phyloP scores from a whole-genome alignment of 1,140 invertebrate genomes.

The Ostrea denselamellosa region DNA sequence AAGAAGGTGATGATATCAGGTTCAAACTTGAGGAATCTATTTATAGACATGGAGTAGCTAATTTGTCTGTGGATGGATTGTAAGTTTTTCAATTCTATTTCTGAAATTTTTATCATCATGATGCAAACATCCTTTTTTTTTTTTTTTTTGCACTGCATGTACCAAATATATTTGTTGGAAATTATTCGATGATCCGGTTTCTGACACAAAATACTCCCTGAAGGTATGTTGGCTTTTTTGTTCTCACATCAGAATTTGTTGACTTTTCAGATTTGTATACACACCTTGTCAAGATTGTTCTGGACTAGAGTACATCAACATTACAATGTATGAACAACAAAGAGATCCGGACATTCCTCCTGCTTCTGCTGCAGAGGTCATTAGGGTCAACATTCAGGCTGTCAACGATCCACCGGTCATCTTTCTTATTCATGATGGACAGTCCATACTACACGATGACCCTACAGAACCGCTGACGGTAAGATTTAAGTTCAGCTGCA shows the following conservation, averaged over 20 bases:
- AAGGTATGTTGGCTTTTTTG: not conserved
- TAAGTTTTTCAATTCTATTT: not conserved
- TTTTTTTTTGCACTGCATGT: too few species aligned
- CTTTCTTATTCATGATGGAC: slow-evolving; percentile 47
- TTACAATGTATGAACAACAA: slow-evolving; percentile 44
- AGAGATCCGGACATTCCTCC: slow-evolving; percentile 53
- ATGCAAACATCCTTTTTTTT: too few species aligned
- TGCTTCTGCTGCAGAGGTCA: not conserved
- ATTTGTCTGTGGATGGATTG: not conserved
- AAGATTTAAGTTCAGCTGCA: slow-evolving; percentile 30
- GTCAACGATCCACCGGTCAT: slow-evolving; percentile 50
- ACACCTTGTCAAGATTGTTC: slow-evolving; percentile 54
- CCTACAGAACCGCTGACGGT: slow-evolving; percentile 50
- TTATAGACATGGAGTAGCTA: not conserved
- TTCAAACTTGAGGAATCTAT: slow-evolving; percentile 4
- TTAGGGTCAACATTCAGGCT: slow-evolving; percentile 45
- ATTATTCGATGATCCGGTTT: not conserved
- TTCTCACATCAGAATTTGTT: not conserved
- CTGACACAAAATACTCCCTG: not conserved
- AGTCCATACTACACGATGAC: slow-evolving; percentile 44
- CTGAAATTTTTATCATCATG: not conserved
- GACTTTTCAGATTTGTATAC: slow-evolving; percentile 42
- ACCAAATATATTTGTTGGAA: too few species aligned
- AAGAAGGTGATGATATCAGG: slow-evolving; percentile 19
- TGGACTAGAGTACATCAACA: slow-evolving; percentile 43